Evolutionary conservation across 35 echinoderm and acorn worm genomes (phyloP).

Genomic region (Diadema setosum): DNA sequence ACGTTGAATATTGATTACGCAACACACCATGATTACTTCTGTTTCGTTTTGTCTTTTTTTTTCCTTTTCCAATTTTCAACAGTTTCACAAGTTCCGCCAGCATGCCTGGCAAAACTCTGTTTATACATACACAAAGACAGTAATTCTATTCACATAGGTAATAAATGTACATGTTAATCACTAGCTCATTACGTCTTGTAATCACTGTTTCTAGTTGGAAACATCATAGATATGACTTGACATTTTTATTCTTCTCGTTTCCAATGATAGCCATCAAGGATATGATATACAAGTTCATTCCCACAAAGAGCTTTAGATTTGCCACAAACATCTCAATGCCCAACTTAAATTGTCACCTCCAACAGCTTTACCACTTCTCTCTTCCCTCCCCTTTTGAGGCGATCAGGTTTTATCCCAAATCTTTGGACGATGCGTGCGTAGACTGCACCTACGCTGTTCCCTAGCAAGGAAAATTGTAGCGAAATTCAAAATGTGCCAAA

Average conservation of each 20-base stretch:
- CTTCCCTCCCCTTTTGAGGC: too few relatives aligned
- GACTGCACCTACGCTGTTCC: too few relatives aligned
- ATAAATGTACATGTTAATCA: background rate
- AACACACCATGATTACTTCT: too few relatives aligned
- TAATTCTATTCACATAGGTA: background rate
- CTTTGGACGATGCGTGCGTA: too few relatives aligned
- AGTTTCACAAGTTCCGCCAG: background rate
- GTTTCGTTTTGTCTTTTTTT: background rate
- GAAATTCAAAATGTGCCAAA: too few relatives aligned
- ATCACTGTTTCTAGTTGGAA: background rate
- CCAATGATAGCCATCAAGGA: background rate
- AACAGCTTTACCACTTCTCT: too few relatives aligned
- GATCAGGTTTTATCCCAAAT: too few relatives aligned
- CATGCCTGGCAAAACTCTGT: background rate
- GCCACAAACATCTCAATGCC: background rate
- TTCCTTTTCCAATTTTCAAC: background rate
- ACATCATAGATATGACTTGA: background rate
- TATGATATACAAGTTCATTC: background rate
- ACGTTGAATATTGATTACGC: background rate
- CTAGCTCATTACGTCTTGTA: background rate
- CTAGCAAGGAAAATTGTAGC: too few relatives aligned
- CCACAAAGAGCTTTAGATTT: background rate
- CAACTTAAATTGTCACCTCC: too few relatives aligned
- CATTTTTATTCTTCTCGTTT: too few relatives aligned
- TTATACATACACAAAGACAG: conserved; percentile 8